Conservation (phyloP, 1,140 invertebrate species). For the Augochlora pura region DNA sequence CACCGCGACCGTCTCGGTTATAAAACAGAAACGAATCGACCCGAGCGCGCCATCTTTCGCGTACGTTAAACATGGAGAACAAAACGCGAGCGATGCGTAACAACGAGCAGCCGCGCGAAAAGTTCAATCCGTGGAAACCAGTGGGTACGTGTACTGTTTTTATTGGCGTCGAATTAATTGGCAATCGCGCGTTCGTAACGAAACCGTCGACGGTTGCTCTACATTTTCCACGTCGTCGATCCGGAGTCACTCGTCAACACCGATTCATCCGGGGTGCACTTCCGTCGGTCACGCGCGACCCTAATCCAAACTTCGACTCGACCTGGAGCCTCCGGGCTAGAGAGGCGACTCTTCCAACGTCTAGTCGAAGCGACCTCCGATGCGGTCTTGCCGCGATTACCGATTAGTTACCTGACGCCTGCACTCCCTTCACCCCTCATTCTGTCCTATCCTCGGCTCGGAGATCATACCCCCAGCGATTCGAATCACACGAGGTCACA, state of each 20-base stretch:
- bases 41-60: constrained; percentile 32
- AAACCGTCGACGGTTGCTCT: not conserved
- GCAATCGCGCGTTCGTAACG: too few relatives aligned
- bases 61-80: not conserved
- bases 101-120: not conserved
- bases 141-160: too few relatives aligned
- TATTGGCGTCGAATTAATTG: too few relatives aligned
- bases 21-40: constrained; percentile 32
- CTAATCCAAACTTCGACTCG: too few relatives aligned
- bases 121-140: not conserved
- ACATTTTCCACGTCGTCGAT: constrained; percentile 3
- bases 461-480: not conserved
- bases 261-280: too few relatives aligned
- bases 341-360: too few relatives aligned
- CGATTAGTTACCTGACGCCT: constrained; percentile 1
- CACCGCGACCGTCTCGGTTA: not conserved
- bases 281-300: too few relatives aligned
- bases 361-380: too few relatives aligned
- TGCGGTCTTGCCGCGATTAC: not conserved
- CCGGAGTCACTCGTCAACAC: not conserved
- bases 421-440: not conserved
- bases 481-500: not conserved
- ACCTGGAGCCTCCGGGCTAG: too few relatives aligned
- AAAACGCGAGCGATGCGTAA: not conserved
- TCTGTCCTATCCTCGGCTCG: not conserved